Percentiles rank a stretch among this genome's conserved stretches.
phyloP scores from a whole-genome alignment of 2,888 invertebrate genomes.

The Drosophila austrosaltans region DNA sequence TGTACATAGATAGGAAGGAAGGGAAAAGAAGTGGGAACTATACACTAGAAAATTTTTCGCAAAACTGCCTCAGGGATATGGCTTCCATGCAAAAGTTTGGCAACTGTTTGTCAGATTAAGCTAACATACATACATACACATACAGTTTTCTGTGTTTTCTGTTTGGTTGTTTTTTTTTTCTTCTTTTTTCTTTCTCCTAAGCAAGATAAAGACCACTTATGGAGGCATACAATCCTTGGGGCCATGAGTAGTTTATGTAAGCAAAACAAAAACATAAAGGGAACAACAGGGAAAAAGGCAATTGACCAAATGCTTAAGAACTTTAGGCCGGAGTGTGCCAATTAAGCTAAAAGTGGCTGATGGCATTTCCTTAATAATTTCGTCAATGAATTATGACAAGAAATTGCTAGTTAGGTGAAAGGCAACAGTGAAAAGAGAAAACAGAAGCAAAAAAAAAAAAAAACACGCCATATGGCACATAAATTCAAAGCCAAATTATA shows the following conservation, averaged over 20 bases:
- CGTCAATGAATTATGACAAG: conserved; percentile 70
- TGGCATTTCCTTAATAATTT: conserved; percentile 54
- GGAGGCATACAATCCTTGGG: conserved; percentile 38
- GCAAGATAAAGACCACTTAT: conserved; percentile 54
- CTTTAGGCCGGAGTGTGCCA: conserved; percentile 48
- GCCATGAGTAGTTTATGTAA: conserved; percentile 38
- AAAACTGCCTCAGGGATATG: conserved; percentile 51
- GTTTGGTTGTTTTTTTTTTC: conserved; percentile 4
- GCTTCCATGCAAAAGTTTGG: conserved; percentile 52
- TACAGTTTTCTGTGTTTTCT: conserved; percentile 15
- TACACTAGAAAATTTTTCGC: conserved; percentile 39
- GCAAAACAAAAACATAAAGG: conserved; percentile 16
- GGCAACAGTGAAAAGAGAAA: not conserved
- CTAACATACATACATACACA: conserved; percentile 19
- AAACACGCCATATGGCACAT: conserved; percentile 51
- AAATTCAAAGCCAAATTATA: conserved; percentile 65
- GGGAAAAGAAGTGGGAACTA: conserved; percentile 1
- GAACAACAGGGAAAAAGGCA: conserved; percentile 18
- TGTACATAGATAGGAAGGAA: not conserved
- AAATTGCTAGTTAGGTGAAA: conserved; percentile 57
- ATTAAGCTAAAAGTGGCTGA: conserved; percentile 53
- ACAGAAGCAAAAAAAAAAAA: not conserved
- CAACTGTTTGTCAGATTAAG: conserved; percentile 60
- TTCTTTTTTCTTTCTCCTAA: conserved; percentile 17
- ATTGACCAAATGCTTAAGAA: conserved; percentile 53